Evolutionary conservation across 2,797 vertebrate genomes (phyloP).

Genomic region (Selene dorsalis): DNA sequence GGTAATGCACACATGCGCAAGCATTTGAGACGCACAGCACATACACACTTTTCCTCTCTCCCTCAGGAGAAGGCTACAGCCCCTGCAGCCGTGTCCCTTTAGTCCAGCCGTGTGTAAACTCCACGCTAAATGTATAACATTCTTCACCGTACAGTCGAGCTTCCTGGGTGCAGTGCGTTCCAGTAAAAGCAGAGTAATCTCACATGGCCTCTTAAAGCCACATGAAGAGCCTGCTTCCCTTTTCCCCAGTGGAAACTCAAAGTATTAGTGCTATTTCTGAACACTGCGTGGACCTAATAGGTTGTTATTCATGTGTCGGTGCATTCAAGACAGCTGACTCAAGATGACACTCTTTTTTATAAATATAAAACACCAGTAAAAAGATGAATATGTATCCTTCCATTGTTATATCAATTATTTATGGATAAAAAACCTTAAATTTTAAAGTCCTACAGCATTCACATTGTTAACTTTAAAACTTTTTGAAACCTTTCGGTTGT

Average conservation of each 20-base stretch:
- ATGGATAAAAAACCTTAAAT: neutral
- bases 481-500: too few relatives aligned
- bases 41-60: neutral
- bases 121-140: conserved; percentile 35
- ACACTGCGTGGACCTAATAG: neutral
- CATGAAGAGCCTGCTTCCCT: neutral
- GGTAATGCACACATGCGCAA: conserved; percentile 26
- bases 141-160: conserved; percentile 25
- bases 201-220: conserved; percentile 1
- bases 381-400: neutral
- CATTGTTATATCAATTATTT: neutral
- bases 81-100: conserved; percentile 26
- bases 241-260: neutral
- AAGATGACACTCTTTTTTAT: neutral
- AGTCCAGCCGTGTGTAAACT: conserved; percentile 43
- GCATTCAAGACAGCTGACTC: neutral
- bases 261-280: neutral
- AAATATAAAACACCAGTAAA: neutral
- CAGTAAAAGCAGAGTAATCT: conserved; percentile 19
- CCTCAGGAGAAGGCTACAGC: neutral
- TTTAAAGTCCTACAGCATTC: too few relatives aligned
- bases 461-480: too few relatives aligned
- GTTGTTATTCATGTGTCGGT: neutral
- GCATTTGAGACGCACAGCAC: conserved; percentile 19
- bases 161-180: conserved; percentile 7